Percentiles rank a stretch among this genome's conserved stretches.
Evolutionary conservation across 1,140 invertebrate species (phyloP).

Genomic region (Dreissena rostriformis): DNA sequence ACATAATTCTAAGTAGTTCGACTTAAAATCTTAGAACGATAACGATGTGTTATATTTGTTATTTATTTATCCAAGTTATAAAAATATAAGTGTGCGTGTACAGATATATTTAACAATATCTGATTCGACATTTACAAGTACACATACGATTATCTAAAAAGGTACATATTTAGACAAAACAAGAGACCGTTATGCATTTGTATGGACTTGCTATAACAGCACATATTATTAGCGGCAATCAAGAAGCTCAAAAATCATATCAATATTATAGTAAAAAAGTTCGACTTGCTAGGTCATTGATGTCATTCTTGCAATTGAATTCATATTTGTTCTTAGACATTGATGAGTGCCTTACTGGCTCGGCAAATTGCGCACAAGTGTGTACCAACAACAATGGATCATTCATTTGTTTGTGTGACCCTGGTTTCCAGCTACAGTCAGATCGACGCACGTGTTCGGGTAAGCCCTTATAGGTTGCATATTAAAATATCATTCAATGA

Average conservation of each 20-base stretch:
- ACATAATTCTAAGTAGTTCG: too few relatives aligned
- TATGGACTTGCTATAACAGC: too few relatives aligned
- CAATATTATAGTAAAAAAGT: too few relatives aligned
- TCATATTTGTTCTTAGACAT: neutral
- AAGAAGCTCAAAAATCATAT: too few relatives aligned
- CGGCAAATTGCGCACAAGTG: neutral
- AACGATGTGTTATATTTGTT: too few relatives aligned
- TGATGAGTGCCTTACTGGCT: neutral
- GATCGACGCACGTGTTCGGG: neutral
- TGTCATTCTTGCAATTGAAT: neutral
- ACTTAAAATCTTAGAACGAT: too few relatives aligned
- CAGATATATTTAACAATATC: neutral
- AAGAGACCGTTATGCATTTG: too few relatives aligned
- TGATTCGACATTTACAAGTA: too few relatives aligned
- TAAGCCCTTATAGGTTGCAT: neutral
- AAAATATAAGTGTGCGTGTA: neutral
- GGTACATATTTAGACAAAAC: too few relatives aligned
- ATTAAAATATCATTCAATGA: too few relatives aligned
- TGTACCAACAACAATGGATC: constrained; percentile 10
- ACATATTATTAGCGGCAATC: neutral
- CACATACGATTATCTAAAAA: too few relatives aligned
- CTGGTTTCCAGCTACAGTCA: neutral
- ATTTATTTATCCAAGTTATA: neutral
- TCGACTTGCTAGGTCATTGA: too few relatives aligned
- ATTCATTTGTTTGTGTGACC: neutral